Conservation (phyloP, 2,113 vertebrate species). For the Poeciliopsis prolifica region DNA sequence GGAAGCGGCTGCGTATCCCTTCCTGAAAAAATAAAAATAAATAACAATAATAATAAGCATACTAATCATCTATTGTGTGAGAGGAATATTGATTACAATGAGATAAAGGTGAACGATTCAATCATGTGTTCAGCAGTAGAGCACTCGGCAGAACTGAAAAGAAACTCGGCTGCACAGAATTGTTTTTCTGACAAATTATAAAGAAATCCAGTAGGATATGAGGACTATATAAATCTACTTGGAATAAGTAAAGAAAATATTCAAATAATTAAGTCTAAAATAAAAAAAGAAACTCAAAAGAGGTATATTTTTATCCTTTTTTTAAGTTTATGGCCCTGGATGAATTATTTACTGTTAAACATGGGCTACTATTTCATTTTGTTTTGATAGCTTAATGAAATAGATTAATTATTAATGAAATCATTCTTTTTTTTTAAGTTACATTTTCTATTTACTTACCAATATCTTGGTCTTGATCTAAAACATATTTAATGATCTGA, state of each 20-base stretch:
- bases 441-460: not conserved
- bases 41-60: not conserved
- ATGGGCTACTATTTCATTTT: not conserved
- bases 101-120: not conserved
- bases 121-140: not conserved
- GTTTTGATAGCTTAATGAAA: not conserved
- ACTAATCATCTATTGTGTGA: not conserved
- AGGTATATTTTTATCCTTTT: too few species aligned
- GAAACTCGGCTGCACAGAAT: not conserved
- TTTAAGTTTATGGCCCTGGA: not conserved
- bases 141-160: not conserved
- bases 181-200: not conserved
- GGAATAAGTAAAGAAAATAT: not conserved
- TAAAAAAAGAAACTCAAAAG: not conserved
- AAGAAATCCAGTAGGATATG: not conserved
- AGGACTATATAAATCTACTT: not conserved
- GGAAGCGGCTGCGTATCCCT: conserved; percentile 70
- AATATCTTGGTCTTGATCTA: not conserved
- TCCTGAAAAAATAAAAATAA: conserved; percentile 42
- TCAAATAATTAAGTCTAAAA: not conserved
- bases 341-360: not conserved
- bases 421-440: not conserved
- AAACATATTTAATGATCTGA: not conserved
- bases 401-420: not conserved
- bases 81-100: not conserved